phyloP scores from a whole-genome alignment of 2,888 invertebrate species.

The Drosophila anomalata region DNA sequence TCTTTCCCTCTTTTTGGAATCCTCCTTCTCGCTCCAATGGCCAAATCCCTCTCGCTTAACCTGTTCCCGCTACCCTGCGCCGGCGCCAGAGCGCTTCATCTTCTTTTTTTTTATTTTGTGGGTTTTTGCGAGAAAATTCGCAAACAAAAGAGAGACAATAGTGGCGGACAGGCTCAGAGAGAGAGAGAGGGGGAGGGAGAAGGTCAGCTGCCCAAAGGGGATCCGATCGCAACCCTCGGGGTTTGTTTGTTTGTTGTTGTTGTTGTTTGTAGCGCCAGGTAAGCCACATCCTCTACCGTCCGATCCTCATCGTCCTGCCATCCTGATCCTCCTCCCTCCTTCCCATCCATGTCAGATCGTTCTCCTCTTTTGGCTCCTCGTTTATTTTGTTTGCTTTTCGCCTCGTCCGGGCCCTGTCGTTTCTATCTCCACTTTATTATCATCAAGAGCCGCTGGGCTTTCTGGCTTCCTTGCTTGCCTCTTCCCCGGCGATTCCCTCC shows the following conservation, averaged over 20 bases:
- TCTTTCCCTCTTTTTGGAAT: conserved; percentile 5
- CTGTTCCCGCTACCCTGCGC: conserved; percentile 41
- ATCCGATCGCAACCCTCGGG: conserved; percentile 57
- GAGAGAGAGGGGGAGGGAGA: conserved; percentile 1
- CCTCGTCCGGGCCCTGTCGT: conserved; percentile 25
- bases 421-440: conserved; percentile 64
- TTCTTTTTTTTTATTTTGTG: neutral
- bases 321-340: conserved; percentile 13
- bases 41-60: conserved; percentile 39
- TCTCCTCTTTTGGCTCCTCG: conserved; percentile 12
- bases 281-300: conserved; percentile 56
- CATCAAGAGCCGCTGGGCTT: conserved; percentile 62
- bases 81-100: conserved; percentile 31
- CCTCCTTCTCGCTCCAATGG: conserved; percentile 23
- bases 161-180: neutral
- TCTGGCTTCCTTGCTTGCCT: conserved; percentile 38
- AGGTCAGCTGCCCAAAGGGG: conserved; percentile 42
- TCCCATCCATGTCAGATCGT: neutral
- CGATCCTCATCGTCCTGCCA: conserved; percentile 30
- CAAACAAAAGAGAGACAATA: conserved; percentile 18
- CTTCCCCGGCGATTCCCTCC: conserved; percentile 15
- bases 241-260: conserved; percentile 50
- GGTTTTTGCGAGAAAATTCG: conserved; percentile 14
- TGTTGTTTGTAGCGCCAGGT: conserved; percentile 66
- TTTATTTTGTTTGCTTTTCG: conserved; percentile 29